A percentile compares a stretch with the other conserved stretches of the same genome.
Conservation (phyloP, 1,140 invertebrate species). For the Ceratina japonica region DNA sequence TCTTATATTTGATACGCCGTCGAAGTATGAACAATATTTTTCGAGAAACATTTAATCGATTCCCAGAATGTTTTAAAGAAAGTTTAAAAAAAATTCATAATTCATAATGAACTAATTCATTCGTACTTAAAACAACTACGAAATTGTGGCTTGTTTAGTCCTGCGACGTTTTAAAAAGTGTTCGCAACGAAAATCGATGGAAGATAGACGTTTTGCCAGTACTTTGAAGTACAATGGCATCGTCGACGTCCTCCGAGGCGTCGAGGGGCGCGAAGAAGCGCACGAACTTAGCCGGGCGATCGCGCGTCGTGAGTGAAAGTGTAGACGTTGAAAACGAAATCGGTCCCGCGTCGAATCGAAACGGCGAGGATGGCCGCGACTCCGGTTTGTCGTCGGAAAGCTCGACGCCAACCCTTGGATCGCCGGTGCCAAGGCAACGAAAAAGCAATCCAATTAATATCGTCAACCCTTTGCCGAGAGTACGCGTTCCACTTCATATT, state of each 20-base stretch:
- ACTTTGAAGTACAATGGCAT: conserved; percentile 38
- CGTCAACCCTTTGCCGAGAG: conserved; percentile 8
- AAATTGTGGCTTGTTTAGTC: not conserved
- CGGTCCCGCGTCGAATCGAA: not conserved
- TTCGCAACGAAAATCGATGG: not conserved
- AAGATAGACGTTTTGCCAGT: not conserved
- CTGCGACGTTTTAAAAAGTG: not conserved
- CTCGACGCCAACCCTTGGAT: conserved; percentile 74
- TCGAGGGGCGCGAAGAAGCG: conserved; percentile 61
- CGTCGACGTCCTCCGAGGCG: conserved; percentile 49
- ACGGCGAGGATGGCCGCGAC: conserved; percentile 70
- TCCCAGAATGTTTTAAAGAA: not conserved
- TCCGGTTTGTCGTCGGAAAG: conserved; percentile 76
- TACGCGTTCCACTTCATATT: conserved; percentile 17
- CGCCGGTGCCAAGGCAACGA: conserved; percentile 72
- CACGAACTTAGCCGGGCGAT: conserved; percentile 45
- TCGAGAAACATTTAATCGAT: too few relatives aligned
- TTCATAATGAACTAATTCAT: too few relatives aligned
- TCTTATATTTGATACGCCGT: too few relatives aligned
- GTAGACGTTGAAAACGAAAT: conserved; percentile 29
- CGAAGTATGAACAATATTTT: too few relatives aligned
- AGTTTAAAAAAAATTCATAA: too few relatives aligned
- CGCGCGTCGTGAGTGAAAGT: conserved; percentile 23
- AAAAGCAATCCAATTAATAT: conserved; percentile 56
- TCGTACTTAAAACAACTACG: too few relatives aligned